These are phyloP conservation scores for Cynopterus sphinx DNA, from an alignment of 2,797 vertebrate species.

Conservation along the genomic window DNA sequence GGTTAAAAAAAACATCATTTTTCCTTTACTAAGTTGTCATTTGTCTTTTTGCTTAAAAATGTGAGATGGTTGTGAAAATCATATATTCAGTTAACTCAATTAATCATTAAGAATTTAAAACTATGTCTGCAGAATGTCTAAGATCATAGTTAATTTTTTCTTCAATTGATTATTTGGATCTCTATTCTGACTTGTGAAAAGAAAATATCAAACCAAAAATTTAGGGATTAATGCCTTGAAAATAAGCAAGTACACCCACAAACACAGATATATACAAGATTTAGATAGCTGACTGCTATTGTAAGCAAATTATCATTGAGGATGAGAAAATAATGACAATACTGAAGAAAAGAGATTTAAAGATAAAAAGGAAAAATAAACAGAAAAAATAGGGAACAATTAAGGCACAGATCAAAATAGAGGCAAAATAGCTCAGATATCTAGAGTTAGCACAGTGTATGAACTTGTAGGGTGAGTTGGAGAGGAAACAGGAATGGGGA, in stretches of 20 bases:
- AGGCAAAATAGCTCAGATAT: neutral
- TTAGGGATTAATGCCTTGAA: neutral
- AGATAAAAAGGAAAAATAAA: neutral
- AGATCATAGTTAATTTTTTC: neutral
- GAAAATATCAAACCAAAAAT: neutral
- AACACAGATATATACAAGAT: neutral
- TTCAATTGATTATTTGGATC: conserved; percentile 1
- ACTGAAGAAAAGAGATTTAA: neutral
- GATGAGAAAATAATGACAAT: neutral
- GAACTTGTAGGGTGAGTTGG: neutral
- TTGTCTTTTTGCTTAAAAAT: neutral
- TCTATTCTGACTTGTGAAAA: neutral
- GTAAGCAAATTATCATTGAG: neutral
- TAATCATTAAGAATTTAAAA: neutral
- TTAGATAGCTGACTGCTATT: neutral
- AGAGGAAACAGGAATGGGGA: neutral
- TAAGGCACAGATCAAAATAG: neutral
- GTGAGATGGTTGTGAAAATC: neutral
- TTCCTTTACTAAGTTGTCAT: neutral
- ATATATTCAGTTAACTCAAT: neutral
- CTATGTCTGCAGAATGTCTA: neutral
- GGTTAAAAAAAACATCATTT: neutral
- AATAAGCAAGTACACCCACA: neutral
- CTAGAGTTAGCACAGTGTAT: neutral
- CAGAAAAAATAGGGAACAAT: neutral